Conservation (phyloP, 2,888 invertebrate species). For the Metacarcinus magister region DNA sequence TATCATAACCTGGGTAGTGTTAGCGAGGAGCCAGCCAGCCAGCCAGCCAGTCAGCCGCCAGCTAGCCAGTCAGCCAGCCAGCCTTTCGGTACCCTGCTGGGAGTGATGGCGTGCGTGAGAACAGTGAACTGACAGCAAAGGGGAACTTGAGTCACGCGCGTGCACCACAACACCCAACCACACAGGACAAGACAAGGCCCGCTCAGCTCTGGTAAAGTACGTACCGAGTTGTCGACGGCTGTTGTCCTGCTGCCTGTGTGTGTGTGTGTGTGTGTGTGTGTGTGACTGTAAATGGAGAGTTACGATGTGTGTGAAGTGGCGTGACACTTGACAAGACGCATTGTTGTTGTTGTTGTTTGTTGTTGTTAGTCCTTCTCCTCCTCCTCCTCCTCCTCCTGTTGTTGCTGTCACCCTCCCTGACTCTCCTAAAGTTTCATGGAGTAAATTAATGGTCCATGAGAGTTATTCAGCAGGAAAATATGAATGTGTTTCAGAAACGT, state of each 20-base stretch:
- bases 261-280: constrained; percentile 54
- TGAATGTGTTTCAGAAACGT: background rate
- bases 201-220: background rate
- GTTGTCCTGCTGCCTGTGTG: constrained; percentile 8
- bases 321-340: background rate
- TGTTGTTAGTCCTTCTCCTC: background rate
- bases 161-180: background rate
- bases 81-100: too few species aligned
- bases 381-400: background rate
- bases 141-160: constrained; percentile 26
- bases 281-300: background rate
- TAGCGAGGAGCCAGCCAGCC: too few species aligned
- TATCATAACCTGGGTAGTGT: too few species aligned
- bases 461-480: background rate
- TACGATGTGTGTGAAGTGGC: background rate
- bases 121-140: background rate
- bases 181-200: background rate
- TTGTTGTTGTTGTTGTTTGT: constrained; percentile 9
- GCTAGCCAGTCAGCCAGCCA: too few species aligned
- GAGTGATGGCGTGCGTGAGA: background rate
- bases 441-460: background rate
- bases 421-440: background rate
- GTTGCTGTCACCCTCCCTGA: constrained; percentile 9
- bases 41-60: too few species aligned
- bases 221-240: background rate